phyloP scores from a whole-genome alignment of 2,113 vertebrate genomes.

The Hippolais icterina region DNA sequence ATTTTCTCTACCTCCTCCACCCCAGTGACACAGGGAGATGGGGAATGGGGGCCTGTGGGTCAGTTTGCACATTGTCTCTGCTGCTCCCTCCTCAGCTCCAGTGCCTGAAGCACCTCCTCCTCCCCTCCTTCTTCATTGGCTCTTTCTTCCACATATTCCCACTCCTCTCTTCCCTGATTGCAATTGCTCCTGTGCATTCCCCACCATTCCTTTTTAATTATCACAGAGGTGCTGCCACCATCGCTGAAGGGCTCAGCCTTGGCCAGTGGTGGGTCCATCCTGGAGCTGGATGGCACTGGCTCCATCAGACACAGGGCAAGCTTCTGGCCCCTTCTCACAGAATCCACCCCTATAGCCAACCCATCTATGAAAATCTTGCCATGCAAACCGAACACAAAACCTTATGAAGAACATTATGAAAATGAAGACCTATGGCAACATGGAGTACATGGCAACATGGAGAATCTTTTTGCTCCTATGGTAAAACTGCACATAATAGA shows the following conservation, averaged over 20 bases:
- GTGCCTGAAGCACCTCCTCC: not conserved
- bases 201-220: not conserved
- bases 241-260: rapidly evolving
- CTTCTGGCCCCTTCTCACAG: not conserved
- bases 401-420: not conserved
- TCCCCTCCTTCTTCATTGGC: not conserved
- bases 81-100: not conserved
- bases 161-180: not conserved
- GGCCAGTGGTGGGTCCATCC: not conserved
- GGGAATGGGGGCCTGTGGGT: not conserved
- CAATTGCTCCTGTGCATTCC: not conserved
- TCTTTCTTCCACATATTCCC: not conserved
- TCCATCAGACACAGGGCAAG: not conserved
- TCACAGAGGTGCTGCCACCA: not conserved
- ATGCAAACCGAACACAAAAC: not conserved
- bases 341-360: not conserved
- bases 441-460: not conserved
- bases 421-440: not conserved
- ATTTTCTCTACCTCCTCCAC: not conserved
- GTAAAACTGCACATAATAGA: not conserved
- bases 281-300: not conserved
- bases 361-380: not conserved
- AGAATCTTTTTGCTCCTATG: not conserved
- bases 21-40: not conserved
- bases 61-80: not conserved